Evolutionary conservation across 2,888 invertebrate species (phyloP).

Genomic region (Chesias legatella): DNA sequence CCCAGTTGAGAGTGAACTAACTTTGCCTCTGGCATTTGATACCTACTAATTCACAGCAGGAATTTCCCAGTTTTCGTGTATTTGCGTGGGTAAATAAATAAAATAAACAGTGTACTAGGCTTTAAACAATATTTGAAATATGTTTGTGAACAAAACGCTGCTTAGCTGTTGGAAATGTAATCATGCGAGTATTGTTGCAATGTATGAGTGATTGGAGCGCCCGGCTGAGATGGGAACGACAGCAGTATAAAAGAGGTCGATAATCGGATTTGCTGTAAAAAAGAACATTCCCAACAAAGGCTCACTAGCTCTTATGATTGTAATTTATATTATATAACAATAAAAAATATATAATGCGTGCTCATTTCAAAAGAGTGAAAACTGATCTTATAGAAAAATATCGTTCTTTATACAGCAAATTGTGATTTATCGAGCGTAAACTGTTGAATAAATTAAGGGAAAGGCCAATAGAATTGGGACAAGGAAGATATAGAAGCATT

Average conservation of each 20-base stretch:
- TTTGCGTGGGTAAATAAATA: conserved; percentile 12
- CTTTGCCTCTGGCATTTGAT: conserved; percentile 24
- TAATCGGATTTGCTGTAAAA: conserved; percentile 1
- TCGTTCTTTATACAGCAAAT: no score
- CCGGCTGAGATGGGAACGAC: background rate
- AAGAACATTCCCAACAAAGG: background rate
- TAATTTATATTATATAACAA: no score
- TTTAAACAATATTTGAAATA: background rate
- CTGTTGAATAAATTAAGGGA: conserved; percentile 3
- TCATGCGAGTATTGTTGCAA: conserved; percentile 2
- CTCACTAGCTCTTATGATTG: background rate
- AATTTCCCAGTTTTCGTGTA: conserved; percentile 14
- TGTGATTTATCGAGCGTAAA: no score
- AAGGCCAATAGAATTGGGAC: conserved; percentile 7
- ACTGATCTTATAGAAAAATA: no score
- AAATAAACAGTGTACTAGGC: conserved; percentile 2
- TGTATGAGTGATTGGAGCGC: background rate
- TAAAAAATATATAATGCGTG: no score
- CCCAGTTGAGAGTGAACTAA: conserved; percentile 32
- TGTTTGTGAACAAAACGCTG: conserved; percentile 5
- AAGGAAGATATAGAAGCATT: conserved; percentile 17
- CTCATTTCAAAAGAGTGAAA: no score
- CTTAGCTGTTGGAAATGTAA: conserved; percentile 6
- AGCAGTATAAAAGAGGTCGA: conserved; percentile 2
- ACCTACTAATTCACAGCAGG: conserved; percentile 23